phyloP scores from a whole-genome alignment of 2,113 vertebrate genomes.

The Platycercus adscitus region DNA sequence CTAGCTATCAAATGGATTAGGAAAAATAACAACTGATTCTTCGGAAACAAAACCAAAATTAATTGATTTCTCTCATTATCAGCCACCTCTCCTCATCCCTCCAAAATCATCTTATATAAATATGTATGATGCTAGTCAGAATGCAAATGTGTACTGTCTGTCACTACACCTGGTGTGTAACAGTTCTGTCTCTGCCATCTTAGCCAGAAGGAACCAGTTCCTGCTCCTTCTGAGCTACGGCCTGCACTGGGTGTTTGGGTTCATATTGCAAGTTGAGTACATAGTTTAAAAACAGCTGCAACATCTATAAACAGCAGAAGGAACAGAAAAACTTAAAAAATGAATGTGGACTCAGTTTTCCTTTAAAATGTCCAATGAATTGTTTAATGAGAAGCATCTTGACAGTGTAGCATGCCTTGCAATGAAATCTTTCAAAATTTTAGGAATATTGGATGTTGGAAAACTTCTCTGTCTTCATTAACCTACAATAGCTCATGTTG shows the following conservation, averaged over 20 bases:
- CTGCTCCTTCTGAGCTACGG: background rate
- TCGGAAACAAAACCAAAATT: background rate
- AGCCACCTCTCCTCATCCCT: background rate
- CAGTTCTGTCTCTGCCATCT: background rate
- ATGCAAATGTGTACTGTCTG: background rate
- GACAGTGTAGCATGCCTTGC: background rate
- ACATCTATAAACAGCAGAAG: background rate
- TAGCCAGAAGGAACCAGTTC: background rate
- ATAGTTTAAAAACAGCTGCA: background rate
- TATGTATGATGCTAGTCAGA: background rate
- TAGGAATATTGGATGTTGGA: background rate
- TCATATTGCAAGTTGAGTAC: fast-evolving
- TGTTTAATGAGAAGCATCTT: background rate
- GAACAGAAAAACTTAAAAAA: background rate
- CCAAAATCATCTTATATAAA: background rate
- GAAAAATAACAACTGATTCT: background rate
- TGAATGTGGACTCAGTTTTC: background rate
- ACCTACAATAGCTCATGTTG: background rate
- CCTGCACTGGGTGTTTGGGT: background rate
- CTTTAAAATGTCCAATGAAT: background rate
- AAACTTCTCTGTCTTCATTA: background rate
- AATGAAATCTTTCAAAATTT: background rate
- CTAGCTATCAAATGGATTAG: fast-evolving
- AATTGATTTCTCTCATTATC: background rate
- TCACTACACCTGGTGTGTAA: background rate